A percentile compares a stretch with the other conserved stretches of the same genome.
Conservation (phyloP, 2,888 invertebrate genomes). For the Lapara coniferarum region DNA sequence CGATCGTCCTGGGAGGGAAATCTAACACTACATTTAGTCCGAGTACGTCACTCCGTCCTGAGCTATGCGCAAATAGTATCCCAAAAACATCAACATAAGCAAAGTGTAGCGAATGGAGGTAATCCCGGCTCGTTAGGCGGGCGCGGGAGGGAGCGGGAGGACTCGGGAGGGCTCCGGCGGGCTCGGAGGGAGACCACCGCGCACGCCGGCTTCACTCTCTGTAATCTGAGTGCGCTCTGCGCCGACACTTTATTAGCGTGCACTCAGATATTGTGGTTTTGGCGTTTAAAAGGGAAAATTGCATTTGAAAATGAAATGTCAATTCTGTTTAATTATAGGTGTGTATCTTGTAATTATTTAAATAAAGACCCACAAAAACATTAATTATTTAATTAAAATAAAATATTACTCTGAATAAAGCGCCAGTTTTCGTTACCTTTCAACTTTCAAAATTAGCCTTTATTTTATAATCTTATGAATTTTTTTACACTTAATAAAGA, state of each 20-base stretch:
- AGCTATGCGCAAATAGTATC: not conserved
- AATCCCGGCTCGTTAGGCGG: conserved; percentile 22
- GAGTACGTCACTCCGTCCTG: too few relatives aligned
- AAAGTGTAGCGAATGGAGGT: conserved; percentile 18
- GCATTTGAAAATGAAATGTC: too few relatives aligned
- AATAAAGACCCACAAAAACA: too few relatives aligned
- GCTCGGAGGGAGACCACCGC: conserved; percentile 19
- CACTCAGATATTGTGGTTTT: not conserved
- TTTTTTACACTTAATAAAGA: not conserved
- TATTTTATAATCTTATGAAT: not conserved
- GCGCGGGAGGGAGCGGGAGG: not conserved
- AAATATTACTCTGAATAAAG: too few relatives aligned
- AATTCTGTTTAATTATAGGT: not conserved
- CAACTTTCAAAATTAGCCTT: not conserved
- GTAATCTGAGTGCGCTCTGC: conserved; percentile 21
- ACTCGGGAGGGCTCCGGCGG: not conserved
- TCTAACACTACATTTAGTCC: too few relatives aligned
- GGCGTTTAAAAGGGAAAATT: not conserved
- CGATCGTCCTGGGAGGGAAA: too few relatives aligned
- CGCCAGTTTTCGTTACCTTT: not conserved
- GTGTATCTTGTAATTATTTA: too few relatives aligned
- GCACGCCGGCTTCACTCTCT: conserved; percentile 19
- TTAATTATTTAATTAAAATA: too few relatives aligned
- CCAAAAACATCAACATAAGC: not conserved
- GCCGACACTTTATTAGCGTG: conserved; percentile 17